These are phyloP conservation scores for Ciconia stormi DNA, from an alignment of 2,113 vertebrate genomes.

Conservation along the genomic window DNA sequence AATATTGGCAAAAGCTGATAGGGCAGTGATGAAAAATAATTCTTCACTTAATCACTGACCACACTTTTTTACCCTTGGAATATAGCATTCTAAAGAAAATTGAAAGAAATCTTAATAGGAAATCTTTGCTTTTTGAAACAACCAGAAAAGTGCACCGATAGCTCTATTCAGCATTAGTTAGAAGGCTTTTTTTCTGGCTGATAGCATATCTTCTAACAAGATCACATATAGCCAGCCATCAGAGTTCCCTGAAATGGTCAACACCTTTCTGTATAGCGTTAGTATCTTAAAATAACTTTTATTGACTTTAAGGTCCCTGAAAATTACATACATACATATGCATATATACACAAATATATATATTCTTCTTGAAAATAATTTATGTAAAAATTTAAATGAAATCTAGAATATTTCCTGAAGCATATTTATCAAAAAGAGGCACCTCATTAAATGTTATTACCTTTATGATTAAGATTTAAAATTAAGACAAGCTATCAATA, in stretches of 20 bases:
- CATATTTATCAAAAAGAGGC: neutral
- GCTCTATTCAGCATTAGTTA: neutral
- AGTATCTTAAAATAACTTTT: neutral
- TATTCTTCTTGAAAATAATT: neutral
- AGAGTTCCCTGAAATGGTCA: neutral
- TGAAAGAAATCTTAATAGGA: neutral
- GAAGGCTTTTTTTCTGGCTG: neutral
- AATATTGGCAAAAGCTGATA: neutral
- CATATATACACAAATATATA: neutral
- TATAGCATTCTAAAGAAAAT: neutral
- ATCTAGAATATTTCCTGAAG: neutral
- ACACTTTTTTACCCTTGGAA: neutral
- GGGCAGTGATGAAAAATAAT: neutral
- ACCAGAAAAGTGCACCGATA: neutral
- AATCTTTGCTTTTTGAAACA: neutral
- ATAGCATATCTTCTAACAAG: neutral
- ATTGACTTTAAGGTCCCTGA: neutral
- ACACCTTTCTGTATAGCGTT: neutral
- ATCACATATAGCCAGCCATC: neutral
- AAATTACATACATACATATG: neutral
- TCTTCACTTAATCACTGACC: neutral
- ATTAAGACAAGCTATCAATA: neutral
- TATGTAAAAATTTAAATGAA: neutral
- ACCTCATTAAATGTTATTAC: neutral
- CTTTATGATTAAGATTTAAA: neutral